A percentile compares a stretch with the other conserved stretches of the same genome.
Conservation (phyloP, 2,888 invertebrate genomes). For the Andrena bucephala region DNA sequence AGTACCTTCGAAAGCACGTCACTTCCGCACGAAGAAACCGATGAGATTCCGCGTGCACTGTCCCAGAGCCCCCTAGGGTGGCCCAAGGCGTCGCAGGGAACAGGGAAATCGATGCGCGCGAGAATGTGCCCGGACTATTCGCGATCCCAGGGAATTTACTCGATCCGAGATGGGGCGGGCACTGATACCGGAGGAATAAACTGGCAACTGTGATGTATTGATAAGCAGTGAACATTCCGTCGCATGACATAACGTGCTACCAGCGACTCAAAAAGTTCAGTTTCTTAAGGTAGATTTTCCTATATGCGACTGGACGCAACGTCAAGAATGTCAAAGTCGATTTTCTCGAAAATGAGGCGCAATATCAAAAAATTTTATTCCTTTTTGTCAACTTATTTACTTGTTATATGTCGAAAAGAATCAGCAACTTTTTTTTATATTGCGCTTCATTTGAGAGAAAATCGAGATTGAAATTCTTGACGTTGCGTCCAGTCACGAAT, state of each 20-base stretch:
- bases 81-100: background rate
- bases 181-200: slow-evolving; percentile 5
- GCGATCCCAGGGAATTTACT: background rate
- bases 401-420: too few relatives aligned
- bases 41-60: slow-evolving; percentile 38
- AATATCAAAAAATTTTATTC: too few relatives aligned
- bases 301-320: too few relatives aligned
- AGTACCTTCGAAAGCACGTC: slow-evolving; percentile 69
- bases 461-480: too few relatives aligned
- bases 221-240: background rate
- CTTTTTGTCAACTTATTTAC: too few relatives aligned
- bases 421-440: too few relatives aligned
- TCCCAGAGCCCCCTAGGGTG: background rate
- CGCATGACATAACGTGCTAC: background rate
- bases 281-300: background rate
- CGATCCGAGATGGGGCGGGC: background rate
- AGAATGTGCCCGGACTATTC: slow-evolving; percentile 1
- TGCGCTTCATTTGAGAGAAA: too few relatives aligned
- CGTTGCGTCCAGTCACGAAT: too few relatives aligned
- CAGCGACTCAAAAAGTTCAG: background rate
- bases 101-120: slow-evolving; percentile 4
- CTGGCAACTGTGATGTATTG: background rate
- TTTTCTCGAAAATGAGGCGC: too few relatives aligned
- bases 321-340: too few relatives aligned
- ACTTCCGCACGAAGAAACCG: slow-evolving; percentile 66